These are phyloP conservation scores for Lethrus apterus DNA, from an alignment of 1,140 invertebrate genomes.

Conservation along the genomic window DNA sequence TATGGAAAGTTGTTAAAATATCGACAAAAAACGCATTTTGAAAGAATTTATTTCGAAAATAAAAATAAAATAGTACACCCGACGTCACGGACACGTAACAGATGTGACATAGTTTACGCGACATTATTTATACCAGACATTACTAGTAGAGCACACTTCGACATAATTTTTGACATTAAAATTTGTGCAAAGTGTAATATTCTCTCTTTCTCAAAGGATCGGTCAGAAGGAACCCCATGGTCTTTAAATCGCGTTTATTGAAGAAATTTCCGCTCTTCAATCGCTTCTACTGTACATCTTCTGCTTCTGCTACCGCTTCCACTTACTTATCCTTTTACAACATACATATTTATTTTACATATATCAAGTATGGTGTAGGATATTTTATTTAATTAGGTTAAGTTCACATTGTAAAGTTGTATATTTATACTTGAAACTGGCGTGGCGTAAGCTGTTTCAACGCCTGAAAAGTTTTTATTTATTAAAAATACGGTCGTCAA, in stretches of 20 bases:
- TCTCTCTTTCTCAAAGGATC: conserved; percentile 30
- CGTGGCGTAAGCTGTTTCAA: no score
- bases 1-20: background rate
- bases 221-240: conserved; percentile 26
- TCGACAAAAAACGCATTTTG: background rate
- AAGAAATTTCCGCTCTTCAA: conserved; percentile 18
- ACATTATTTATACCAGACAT: background rate
- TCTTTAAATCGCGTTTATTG: conserved; percentile 25
- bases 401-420: no score
- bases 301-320: conserved; percentile 12
- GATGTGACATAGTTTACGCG: background rate
- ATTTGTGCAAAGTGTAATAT: conserved; percentile 11
- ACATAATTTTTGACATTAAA: background rate
- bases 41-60: background rate
- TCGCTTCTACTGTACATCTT: conserved; percentile 16
- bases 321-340: conserved; percentile 6
- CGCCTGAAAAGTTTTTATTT: no score
- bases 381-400: no score
- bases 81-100: background rate
- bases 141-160: no score
- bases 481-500: conserved; percentile 2
- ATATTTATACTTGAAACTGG: conserved; percentile 4
- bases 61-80: conserved; percentile 26
- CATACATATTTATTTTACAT: background rate
- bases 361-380: conserved; percentile 9